A percentile compares a stretch with the other conserved stretches of the same genome.
Evolutionary conservation across 1,140 invertebrate genomes (phyloP).

Genomic region (Brachionus asplanchnoidis): DNA sequence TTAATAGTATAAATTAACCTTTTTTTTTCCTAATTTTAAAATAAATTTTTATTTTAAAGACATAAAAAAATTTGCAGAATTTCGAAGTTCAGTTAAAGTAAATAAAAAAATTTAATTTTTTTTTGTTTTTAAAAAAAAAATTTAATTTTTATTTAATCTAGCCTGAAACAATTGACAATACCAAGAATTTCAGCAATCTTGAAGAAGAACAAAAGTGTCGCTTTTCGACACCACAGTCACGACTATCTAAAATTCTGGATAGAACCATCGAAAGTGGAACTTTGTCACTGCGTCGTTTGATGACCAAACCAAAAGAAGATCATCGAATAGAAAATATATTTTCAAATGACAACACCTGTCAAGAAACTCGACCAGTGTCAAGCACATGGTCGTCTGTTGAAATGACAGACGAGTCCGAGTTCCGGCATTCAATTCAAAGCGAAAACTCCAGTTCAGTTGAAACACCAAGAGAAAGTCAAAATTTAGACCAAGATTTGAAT

Average conservation of each 20-base stretch:
- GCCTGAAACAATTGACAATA: neutral
- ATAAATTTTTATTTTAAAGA: neutral
- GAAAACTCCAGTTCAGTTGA: neutral
- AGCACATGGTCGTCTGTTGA: neutral
- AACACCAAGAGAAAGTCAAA: neutral
- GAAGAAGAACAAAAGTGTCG: neutral
- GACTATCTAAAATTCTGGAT: neutral
- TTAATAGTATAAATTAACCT: neutral
- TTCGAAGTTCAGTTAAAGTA: neutral
- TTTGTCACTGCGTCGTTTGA: neutral
- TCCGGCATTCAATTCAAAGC: neutral
- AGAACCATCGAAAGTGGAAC: slow-evolving; percentile 2
- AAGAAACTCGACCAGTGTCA: neutral
- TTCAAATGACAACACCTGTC: neutral
- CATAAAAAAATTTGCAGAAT: neutral
- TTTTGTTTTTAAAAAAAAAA: neutral
- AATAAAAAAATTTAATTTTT: neutral
- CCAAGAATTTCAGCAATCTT: neutral
- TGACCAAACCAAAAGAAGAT: neutral
- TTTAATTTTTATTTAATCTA: neutral
- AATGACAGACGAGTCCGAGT: neutral
- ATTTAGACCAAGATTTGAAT: neutral
- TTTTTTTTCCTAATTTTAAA: neutral
- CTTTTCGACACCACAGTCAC: slow-evolving; percentile 6
- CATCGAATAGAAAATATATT: neutral